Evolutionary conservation across 2,113 vertebrate genomes (phyloP).

Genomic region (Merops nubicus): DNA sequence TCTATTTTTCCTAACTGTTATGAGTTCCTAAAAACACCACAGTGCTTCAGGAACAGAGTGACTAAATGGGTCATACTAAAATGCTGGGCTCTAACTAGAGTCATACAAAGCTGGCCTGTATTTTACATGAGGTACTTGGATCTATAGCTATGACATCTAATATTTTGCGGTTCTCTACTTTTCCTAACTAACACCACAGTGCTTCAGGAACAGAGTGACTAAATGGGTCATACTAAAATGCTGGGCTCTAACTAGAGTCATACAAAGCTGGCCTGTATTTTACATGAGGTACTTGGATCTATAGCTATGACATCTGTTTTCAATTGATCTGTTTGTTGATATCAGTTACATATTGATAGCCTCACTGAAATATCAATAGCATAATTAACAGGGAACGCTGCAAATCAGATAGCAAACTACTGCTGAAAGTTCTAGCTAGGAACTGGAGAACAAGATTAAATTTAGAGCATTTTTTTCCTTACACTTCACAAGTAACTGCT

Average conservation of each 20-base stretch:
- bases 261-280: not conserved
- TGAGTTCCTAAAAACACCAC: not conserved
- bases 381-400: not conserved
- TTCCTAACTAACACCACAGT: not conserved
- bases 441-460: not conserved
- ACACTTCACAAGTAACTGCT: not conserved
- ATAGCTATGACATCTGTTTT: not conserved
- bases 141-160: not conserved
- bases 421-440: not conserved
- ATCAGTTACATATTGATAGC: not conserved
- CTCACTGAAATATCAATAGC: not conserved
- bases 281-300: not conserved
- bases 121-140: not conserved
- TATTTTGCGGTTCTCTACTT: not conserved
- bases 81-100: not conserved
- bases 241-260: not conserved
- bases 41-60: not conserved
- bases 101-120: not conserved
- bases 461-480: not conserved
- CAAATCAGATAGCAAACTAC: not conserved
- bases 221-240: not conserved
- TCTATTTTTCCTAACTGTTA: not conserved
- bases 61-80: not conserved
- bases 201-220: not conserved
- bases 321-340: not conserved